Base-by-base conservation (phyloP, 2,113 vertebrate species). In the Proterorhinus semilunaris region DNA sequence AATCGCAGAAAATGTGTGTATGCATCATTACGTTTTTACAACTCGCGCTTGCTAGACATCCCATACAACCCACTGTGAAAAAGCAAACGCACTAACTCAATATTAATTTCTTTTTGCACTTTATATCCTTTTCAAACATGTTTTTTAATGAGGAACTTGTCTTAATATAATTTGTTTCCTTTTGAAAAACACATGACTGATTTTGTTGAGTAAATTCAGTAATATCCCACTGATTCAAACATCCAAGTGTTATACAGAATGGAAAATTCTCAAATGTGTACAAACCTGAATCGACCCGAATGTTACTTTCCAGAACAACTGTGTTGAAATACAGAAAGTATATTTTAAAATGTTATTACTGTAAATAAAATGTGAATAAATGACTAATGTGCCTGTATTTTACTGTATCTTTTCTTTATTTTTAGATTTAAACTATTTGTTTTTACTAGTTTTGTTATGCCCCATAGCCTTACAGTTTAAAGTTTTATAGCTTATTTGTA, bases 341-440 rank as follows among this genome's bases (percentile, higher is more conserved):
- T 57, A 57, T 57, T 57, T 57, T 57, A 13, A 54, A 57, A 57
- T 57, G 54, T 42, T 42, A 36, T 57, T 57, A 36, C 36, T 59
- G 57, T 44, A 59, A 43, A 59, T 43, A 59, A 57, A 59, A 59
- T 43, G 12, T 59, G 57, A 59, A 59, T 59, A 12, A 59, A 43
- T 43, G 12, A 59, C 42, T 7, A n/a, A 6, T 36, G 54, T 7
- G 27, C 10, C 27, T 57, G 27, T 12, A 42, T 57, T 57, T 54
- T 5, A 21, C 27, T 36, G 4, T 36, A 4, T 36, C 17, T 54
- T 54, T 16, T 54, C 8, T 1, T 54, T 21, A 21, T 21, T 21
- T 1, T 54, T 54, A 10, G 17, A 21, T 53, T 16, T 53, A 17
- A 36, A 36, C 4, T 3, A 36, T 36, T 36, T 36, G 27, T 36